A percentile compares a stretch with the other conserved stretches of the same genome.
These are phyloP conservation scores for Heterohyrax brucei DNA, from an alignment of 2,797 vertebrate genomes.

Conservation along the genomic window DNA sequence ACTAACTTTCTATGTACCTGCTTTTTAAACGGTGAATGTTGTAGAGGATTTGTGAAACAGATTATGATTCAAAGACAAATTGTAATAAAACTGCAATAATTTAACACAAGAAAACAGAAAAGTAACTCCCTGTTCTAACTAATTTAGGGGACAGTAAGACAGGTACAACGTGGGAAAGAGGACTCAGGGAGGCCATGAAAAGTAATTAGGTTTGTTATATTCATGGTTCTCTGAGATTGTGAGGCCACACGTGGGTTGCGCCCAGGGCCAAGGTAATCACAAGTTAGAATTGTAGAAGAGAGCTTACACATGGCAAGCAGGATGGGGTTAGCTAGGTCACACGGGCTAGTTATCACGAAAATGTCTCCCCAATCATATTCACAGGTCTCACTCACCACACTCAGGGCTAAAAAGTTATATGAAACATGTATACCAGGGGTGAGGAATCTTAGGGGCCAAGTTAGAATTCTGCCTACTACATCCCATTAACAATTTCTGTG, in stretches of 20 bases:
- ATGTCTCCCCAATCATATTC: neutral
- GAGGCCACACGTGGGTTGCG: neutral
- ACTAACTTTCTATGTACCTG: neutral
- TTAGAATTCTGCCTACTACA: neutral
- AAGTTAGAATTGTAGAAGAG: neutral
- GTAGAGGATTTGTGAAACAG: constrained; percentile 45
- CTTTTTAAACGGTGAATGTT: constrained; percentile 8
- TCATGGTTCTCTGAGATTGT: neutral
- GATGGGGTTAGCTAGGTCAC: too few relatives aligned
- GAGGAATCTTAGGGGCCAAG: neutral
- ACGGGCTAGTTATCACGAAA: neutral
- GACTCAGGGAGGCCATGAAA: neutral
- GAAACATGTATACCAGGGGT: rapidly evolving
- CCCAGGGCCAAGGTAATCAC: neutral
- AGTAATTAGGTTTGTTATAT: neutral
- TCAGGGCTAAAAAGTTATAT: neutral
- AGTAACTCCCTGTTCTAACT: neutral
- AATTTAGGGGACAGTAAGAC: neutral
- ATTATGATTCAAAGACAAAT: constrained; percentile 48
- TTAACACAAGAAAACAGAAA: neutral
- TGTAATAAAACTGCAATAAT: constrained; percentile 56
- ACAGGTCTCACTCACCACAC: neutral
- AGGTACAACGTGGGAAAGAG: neutral
- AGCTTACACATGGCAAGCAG: neutral
- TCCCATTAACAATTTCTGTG: neutral